A percentile compares a stretch with the other conserved stretches of the same genome.
phyloP scores from a whole-genome alignment of 2,113 vertebrate genomes.

The Rana temporaria region DNA sequence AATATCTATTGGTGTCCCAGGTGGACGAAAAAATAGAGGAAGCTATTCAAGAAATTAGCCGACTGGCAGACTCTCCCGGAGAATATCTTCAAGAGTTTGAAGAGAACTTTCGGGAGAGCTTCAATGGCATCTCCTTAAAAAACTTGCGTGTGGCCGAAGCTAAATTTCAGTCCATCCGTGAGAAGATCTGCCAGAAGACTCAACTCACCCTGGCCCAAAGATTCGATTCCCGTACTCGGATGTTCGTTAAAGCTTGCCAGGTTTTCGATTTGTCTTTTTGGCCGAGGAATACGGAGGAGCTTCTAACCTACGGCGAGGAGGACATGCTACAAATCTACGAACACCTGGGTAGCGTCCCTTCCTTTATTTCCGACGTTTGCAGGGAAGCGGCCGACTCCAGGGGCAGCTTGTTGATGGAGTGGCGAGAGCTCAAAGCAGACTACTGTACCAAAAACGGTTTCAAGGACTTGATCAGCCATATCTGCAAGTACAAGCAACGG shows the following conservation, averaged over 20 bases:
- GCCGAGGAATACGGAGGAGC: constrained; percentile 85
- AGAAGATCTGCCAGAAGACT: constrained; percentile 94
- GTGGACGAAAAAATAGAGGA: constrained; percentile 90
- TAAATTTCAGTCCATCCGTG: constrained; percentile 95
- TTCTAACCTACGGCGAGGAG: constrained; percentile 87
- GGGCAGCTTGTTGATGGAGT: constrained; percentile 84
- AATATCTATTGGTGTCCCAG: constrained; percentile 89
- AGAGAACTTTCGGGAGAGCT: constrained; percentile 93
- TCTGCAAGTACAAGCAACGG: constrained; percentile 89
- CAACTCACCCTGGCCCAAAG: constrained; percentile 89
- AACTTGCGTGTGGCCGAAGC: constrained; percentile 93
- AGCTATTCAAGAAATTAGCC: constrained; percentile 91
- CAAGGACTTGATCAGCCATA: constrained; percentile 87
- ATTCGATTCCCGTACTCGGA: constrained; percentile 83
- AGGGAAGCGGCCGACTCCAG: constrained; percentile 77
- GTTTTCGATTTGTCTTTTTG: constrained; percentile 88
- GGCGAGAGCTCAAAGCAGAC: constrained; percentile 93
- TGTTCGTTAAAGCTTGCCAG: constrained; percentile 88
- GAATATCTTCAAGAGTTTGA: constrained; percentile 96
- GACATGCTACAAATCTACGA: constrained; percentile 90
- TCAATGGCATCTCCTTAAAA: constrained; percentile 91
- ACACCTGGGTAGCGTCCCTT: constrained; percentile 84
- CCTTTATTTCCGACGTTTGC: constrained; percentile 75
- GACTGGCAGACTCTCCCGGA: constrained; percentile 86
- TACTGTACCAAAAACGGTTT: constrained; percentile 90